Evolutionary conservation across 2,113 vertebrate species (phyloP).

Genomic region (Marmota flaviventris): DNA sequence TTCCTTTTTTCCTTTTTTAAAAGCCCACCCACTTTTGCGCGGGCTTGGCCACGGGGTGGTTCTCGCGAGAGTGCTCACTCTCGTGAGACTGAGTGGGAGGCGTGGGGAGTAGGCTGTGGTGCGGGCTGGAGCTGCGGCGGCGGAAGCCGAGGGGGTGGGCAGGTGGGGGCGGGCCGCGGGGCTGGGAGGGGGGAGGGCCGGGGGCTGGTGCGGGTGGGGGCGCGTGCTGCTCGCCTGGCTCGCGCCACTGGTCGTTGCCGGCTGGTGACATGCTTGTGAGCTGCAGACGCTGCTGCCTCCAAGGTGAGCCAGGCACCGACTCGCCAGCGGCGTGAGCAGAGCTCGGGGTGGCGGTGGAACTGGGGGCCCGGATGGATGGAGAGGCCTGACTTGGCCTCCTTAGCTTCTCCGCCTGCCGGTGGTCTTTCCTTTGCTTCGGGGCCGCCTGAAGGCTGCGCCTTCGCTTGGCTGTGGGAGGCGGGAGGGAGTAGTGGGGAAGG

Average conservation of each 20-base stretch:
- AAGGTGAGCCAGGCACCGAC: conserved; percentile 70
- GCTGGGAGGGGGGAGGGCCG: conserved; percentile 56
- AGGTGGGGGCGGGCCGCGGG: conserved; percentile 56
- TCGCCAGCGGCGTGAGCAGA: background rate
- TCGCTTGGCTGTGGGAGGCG: background rate
- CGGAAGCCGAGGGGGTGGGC: conserved; percentile 66
- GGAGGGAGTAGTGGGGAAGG: background rate
- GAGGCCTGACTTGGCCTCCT: background rate
- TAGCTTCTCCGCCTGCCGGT: background rate
- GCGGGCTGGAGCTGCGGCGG: conserved; percentile 49
- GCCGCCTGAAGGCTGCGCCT: background rate
- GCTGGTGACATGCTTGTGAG: conserved; percentile 54
- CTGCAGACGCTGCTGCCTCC: conserved; percentile 60
- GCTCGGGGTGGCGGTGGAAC: background rate
- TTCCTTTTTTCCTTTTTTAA: background rate
- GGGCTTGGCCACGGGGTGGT: conserved; percentile 20
- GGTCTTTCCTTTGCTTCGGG: background rate
- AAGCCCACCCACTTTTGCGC: conserved; percentile 74
- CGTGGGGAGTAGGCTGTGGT: conserved; percentile 46
- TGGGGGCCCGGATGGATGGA: background rate
- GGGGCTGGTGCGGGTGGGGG: conserved; percentile 52
- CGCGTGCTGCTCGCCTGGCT: background rate
- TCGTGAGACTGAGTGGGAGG: conserved; percentile 81
- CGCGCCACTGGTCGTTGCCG: conserved; percentile 61
- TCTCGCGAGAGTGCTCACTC: conserved; percentile 74